Evolutionary conservation across 2,113 vertebrate species (phyloP).

Genomic region (Zapornia atra): DNA sequence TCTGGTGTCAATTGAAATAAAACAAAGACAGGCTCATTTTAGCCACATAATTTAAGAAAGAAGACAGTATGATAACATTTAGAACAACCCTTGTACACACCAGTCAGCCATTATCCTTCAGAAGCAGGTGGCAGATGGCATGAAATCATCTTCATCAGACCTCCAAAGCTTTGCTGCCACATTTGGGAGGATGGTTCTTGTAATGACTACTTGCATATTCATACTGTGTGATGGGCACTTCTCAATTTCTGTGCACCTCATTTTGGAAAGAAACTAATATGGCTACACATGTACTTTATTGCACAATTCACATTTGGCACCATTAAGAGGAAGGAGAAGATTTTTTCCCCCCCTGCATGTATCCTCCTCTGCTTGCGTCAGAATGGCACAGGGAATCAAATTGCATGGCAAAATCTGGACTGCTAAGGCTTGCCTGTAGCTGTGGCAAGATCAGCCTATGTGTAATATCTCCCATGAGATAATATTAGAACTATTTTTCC

Average conservation of each 20-base stretch:
- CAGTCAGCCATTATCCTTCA: constrained; percentile 75
- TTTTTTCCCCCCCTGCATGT: not conserved
- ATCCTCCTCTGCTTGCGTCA: not conserved
- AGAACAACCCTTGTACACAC: constrained; percentile 59
- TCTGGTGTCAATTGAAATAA: constrained; percentile 73
- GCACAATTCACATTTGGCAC: constrained; percentile 49
- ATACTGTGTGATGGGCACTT: constrained; percentile 63
- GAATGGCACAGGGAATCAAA: not conserved
- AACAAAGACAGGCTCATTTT: constrained; percentile 68
- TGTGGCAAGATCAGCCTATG: not conserved
- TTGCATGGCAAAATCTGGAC: not conserved
- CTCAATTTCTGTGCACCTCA: constrained; percentile 39
- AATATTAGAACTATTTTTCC: not conserved
- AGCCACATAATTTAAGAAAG: constrained; percentile 75
- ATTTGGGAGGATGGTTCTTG: constrained; percentile 66
- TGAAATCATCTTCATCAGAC: constrained; percentile 72
- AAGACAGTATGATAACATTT: constrained; percentile 68
- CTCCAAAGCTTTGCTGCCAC: constrained; percentile 59
- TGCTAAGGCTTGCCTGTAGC: not conserved
- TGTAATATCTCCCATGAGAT: not conserved
- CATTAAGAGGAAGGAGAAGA: not conserved
- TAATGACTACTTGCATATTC: constrained; percentile 72
- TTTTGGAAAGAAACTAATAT: constrained; percentile 54
- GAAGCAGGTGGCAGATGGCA: constrained; percentile 77
- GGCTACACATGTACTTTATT: constrained; percentile 39